Conservation (phyloP, 92 coral and sea anemone species). For the Umimayanthus chanpuru region DNA sequence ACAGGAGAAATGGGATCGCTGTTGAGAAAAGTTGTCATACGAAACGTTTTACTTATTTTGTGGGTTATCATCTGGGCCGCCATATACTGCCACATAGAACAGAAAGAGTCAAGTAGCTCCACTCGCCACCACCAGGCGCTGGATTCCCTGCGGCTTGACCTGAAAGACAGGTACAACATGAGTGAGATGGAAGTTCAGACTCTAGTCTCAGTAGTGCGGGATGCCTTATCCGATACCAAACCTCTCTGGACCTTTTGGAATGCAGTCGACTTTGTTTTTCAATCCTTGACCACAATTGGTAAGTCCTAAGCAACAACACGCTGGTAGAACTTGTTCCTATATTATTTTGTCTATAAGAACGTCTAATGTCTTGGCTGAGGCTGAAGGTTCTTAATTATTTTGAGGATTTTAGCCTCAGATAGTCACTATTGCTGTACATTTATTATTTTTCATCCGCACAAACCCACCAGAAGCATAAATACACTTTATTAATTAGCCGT, state of each 20-base stretch:
- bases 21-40: not conserved
- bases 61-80: slow-evolving; percentile 21
- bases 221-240: not conserved
- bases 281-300: slow-evolving; percentile 11
- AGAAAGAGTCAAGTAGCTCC: not conserved
- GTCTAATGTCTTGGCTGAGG: too few species aligned
- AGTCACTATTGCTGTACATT: too few species aligned
- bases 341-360: too few species aligned
- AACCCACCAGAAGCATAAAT: too few species aligned
- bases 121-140: not conserved
- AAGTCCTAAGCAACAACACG: not conserved
- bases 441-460: too few species aligned
- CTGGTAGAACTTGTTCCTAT: not conserved
- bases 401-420: too few species aligned
- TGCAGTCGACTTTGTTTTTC: slow-evolving; percentile 6
- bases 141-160: not conserved
- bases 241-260: slow-evolving; percentile 15
- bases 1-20: not conserved
- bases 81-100: not conserved
- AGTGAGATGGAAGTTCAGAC: not conserved
- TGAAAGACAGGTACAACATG: slow-evolving; percentile 10
- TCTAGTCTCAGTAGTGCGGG: not conserved
- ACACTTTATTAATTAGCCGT: too few species aligned
- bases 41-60: not conserved
- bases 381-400: too few species aligned